phyloP scores from a whole-genome alignment of 1,140 invertebrate species.

The Drosophila sucinea region DNA sequence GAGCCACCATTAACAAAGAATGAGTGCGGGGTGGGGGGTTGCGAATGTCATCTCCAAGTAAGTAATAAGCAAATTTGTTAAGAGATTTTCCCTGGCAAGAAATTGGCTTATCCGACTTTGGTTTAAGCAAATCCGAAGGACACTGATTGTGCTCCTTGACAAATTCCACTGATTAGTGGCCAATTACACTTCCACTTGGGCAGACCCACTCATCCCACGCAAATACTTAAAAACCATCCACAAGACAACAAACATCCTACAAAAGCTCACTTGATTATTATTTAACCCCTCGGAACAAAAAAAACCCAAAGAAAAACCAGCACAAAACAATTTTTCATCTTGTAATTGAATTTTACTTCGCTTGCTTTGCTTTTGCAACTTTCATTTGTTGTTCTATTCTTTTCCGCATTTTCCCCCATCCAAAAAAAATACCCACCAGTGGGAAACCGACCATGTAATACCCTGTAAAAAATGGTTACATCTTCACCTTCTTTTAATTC shows the following conservation, averaged over 20 bases:
- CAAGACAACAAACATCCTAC: not conserved
- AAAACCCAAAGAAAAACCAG: slow-evolving; percentile 4
- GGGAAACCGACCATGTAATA: slow-evolving; percentile 16
- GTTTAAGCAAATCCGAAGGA: not conserved
- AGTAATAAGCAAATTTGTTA: slow-evolving; percentile 4
- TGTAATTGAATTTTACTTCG: slow-evolving; percentile 64
- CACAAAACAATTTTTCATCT: slow-evolving; percentile 30
- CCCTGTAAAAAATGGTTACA: not conserved
- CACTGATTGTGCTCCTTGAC: not conserved
- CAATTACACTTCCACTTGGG: slow-evolving; percentile 2
- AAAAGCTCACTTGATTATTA: slow-evolving; percentile 38
- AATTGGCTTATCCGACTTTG: slow-evolving; percentile 41
- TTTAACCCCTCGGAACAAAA: slow-evolving; percentile 34
- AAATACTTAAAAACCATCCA: not conserved
- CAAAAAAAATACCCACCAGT: slow-evolving; percentile 26
- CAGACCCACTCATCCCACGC: not conserved
- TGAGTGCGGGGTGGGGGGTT: not conserved
- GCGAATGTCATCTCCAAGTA: slow-evolving; percentile 6
- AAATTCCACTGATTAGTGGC: slow-evolving; percentile 9
- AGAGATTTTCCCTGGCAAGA: slow-evolving; percentile 23
- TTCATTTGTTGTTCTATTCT: slow-evolving; percentile 38
- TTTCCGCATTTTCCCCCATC: slow-evolving; percentile 20
- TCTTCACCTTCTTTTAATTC: no score
- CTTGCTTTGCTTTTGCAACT: slow-evolving; percentile 43
- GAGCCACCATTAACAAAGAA: not conserved